Base-by-base conservation (phyloP, 2,888 invertebrate species). In the Harpagoxenus sublaevis region DNA sequence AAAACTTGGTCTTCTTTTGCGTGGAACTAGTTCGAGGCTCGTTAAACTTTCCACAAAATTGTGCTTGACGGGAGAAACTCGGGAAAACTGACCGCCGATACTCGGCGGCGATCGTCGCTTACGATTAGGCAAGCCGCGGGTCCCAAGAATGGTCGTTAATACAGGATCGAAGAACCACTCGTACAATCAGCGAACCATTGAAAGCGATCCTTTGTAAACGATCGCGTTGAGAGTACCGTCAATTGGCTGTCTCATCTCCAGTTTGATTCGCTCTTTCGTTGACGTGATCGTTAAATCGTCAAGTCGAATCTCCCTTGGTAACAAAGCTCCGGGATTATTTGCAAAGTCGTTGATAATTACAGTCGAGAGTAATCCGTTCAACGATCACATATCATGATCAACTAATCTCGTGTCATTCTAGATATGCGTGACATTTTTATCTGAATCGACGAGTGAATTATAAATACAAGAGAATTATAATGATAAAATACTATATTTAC, bases 141-240 rank as follows among this genome's bases (percentile, higher is more conserved):
- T 83, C 84, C 48, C 65, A 70, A 85, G 75, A 60, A 39, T 53
- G 65, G 74, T 84, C 88, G 82, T 89, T 88, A 87, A 88, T 84
- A 79, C 84, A 70, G 42, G 71, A 68, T 42, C 70, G 63, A 62
- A 15, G 71, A 65, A 85, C 65, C 79, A 71, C 83, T 79, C 70
- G 81, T 73, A 89, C 87, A 86, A 87, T 89, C 86, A 85, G 60
- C 57, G 9, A 66, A 51, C 65, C 60, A 78, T 71, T 70, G 79
- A 83, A 86, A 84, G 73, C 66, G 77, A 60, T 77, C 75, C 75
- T 77, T 35, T 66, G 42, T n/a, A 45, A 31, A 60, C 35, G 55
- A n/a, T 42, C 42, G 23, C 12, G 45, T 18, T 28, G 63, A 81
- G 35, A 39, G n/a, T 23, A 31, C 12, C 23, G 9, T 42, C 48